Evolutionary conservation across 2,797 vertebrate species (phyloP).

Genomic region (Ctenopoma multispine): DNA sequence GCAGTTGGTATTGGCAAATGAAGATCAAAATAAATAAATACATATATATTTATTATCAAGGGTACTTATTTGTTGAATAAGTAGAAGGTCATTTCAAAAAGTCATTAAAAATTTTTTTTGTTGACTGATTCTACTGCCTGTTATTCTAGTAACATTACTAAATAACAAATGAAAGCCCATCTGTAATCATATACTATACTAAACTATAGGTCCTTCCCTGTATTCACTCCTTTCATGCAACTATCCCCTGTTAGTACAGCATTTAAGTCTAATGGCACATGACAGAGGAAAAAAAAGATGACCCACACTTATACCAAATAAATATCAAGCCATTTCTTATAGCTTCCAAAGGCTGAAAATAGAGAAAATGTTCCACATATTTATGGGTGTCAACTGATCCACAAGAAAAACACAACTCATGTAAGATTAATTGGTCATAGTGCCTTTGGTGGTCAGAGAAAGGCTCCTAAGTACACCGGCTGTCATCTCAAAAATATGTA

Average conservation of each 20-base stretch:
- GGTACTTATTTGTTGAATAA: not conserved
- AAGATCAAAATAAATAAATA: too few relatives aligned
- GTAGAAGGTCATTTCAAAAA: not conserved
- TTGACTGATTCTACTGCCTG: not conserved
- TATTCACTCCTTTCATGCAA: not conserved
- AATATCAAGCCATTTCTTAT: not conserved
- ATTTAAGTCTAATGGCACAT: not conserved
- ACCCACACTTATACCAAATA: not conserved
- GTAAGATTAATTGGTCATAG: constrained; percentile 6
- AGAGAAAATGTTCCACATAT: too few relatives aligned
- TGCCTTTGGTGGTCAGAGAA: not conserved
- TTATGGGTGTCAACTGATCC: too few relatives aligned
- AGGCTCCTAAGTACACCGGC: not conserved
- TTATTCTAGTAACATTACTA: not conserved
- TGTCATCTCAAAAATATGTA: constrained; percentile 1
- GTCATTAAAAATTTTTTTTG: not conserved
- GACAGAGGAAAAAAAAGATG: not conserved
- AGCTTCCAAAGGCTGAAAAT: not conserved
- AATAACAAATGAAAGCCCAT: not conserved
- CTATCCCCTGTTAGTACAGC: too few relatives aligned
- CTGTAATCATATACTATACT: too few relatives aligned
- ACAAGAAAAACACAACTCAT: not conserved
- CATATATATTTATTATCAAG: too few relatives aligned
- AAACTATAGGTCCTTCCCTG: not conserved
- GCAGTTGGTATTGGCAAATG: too few relatives aligned